Conservation (phyloP, 2,888 invertebrate species). For the Andricus quercusramuli region DNA sequence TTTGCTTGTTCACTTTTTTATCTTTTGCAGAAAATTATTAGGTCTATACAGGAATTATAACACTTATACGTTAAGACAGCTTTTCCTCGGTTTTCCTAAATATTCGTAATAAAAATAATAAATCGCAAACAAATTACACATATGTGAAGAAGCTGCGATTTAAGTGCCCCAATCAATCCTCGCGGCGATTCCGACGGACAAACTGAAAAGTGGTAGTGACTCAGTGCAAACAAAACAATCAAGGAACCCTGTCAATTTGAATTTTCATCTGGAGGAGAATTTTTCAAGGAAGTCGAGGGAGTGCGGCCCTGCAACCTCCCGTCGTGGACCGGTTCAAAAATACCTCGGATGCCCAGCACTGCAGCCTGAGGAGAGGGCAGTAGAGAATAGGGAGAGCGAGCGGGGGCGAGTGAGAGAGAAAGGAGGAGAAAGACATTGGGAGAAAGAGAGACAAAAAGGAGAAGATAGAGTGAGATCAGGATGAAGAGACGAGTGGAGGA, state of each 20-base stretch:
- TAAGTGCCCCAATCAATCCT: no score
- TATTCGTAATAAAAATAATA: no score
- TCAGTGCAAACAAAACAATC: not conserved
- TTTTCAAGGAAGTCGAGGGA: conserved; percentile 61
- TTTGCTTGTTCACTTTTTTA: no score
- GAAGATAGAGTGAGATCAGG: conserved; percentile 45
- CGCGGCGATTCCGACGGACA: no score
- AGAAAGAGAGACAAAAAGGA: conserved; percentile 21
- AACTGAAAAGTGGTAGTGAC: not conserved
- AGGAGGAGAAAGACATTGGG: conserved; percentile 40
- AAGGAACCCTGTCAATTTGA: not conserved
- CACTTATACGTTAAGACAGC: no score
- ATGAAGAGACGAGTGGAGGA: conserved; percentile 51
- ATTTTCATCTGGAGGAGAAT: conserved; percentile 44
- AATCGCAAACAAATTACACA: no score
- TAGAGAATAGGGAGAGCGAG: conserved; percentile 51
- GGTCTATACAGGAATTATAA: no score
- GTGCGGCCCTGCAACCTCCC: conserved; percentile 74
- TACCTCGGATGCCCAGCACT: conserved; percentile 75
- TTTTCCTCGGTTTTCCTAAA: no score
- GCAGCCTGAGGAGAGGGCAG: conserved; percentile 61
- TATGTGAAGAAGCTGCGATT: no score
- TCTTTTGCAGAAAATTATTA: no score
- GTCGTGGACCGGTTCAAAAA: conserved; percentile 78
- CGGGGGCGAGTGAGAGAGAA: conserved; percentile 44